Evolutionary conservation across 2,113 vertebrate genomes (phyloP), one percentile per base, ranked within the genome.

Genomic region (Prionailurus bengalensis): DNA sequence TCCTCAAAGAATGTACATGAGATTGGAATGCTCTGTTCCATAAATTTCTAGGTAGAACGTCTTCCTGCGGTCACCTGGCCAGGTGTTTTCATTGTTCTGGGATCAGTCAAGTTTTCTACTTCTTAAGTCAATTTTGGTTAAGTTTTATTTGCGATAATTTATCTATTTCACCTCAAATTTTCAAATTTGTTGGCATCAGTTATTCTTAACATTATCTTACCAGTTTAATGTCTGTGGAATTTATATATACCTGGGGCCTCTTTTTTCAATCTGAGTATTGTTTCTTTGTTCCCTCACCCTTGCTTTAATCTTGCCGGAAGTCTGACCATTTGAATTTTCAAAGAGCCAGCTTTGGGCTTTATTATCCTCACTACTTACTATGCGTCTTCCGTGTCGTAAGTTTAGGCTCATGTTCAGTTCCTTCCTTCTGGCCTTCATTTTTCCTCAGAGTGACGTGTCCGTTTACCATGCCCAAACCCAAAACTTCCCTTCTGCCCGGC

Each of bases 21-120:
- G n/a, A 71, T 1, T 17, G 15, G 17, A 87, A 82, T 61, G 31
- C 29, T 31, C 71, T 36, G 21, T 23, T 39, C 14, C 51, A 17
- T 21, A 7, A 87, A 48, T 7, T 4, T 39, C 6, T 87, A 31
- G 9, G 10, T 5, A 80, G 25, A 68, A 81, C 6, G 21, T 19
- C 90, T 74, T 68, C 86, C 27, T 51, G 17, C 66, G n/a, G 21
- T 36, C 79, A 65, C 1, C 12, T 17, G 68, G 27, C 15, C 19
- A 58, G 4, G 45, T 29, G 13, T 53, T 76, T 42, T 70, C 76
- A 73, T 0, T 65, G 31, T 36, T 71, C 31, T 48, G 31, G 17
- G 12, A 97, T 78, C 14, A 84, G n/a, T 73, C 4, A 42, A 39
- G 31, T 84, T 96, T 97, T 94, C 83, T 65, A 94, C 13, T 93